Conservation (phyloP, 1,140 invertebrate species). For the Sminthurinus signatus region DNA sequence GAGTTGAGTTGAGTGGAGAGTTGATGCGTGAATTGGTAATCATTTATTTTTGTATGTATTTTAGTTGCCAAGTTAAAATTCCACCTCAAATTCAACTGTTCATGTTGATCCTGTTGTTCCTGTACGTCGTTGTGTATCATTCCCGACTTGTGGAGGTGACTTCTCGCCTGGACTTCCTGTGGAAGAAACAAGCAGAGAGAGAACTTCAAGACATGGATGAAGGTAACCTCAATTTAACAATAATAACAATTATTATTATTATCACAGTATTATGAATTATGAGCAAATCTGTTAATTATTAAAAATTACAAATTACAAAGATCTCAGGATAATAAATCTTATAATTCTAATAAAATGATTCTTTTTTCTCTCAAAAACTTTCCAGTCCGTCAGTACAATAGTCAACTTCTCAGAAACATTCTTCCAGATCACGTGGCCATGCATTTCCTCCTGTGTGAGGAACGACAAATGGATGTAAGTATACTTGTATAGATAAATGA, state of each 20-base stretch:
- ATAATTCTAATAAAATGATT: too few relatives aligned
- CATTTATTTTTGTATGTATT: too few relatives aligned
- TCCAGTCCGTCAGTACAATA: constrained; percentile 68
- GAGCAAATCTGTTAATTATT: too few relatives aligned
- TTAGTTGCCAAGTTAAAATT: too few relatives aligned
- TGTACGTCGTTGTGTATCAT: constrained; percentile 82
- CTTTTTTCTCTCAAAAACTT: too few relatives aligned
- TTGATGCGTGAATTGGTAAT: too few relatives aligned
- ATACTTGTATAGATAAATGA: neutral
- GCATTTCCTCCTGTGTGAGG: constrained; percentile 73
- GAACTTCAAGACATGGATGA: constrained; percentile 86
- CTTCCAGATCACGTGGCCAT: constrained; percentile 91
- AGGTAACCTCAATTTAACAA: too few relatives aligned
- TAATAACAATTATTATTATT: too few relatives aligned
- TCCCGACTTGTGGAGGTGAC: constrained; percentile 84
- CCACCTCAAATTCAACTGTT: neutral
- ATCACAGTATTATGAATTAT: too few relatives aligned
- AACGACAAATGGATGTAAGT: constrained; percentile 27
- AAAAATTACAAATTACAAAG: too few relatives aligned
- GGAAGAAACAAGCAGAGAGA: constrained; percentile 86
- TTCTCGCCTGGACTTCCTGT: constrained; percentile 84
- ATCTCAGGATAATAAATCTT: too few relatives aligned
- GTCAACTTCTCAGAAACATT: constrained; percentile 83
- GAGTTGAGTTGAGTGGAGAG: too few relatives aligned
- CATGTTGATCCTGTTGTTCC: constrained; percentile 66